Evolutionary conservation across 1,140 invertebrate genomes (phyloP), one percentile per base, ranked within the genome.

Genomic region (Drosophila gunungcola): DNA sequence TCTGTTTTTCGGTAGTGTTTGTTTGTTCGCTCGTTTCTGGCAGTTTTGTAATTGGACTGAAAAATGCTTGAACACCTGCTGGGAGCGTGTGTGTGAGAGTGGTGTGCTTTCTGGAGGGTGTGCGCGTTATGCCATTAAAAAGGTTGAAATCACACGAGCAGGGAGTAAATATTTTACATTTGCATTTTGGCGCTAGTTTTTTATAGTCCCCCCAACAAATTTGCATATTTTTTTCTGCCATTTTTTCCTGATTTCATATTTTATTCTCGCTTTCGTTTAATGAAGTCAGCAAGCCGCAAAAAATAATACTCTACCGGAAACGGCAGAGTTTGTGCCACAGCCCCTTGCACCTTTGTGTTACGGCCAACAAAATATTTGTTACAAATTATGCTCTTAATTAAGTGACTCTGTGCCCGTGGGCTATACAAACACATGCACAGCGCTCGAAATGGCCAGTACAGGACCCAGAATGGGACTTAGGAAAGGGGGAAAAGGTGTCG

Each of bases 361-460:
- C 67, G 65, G 51, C 84, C 75, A 82, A 68, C 83, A 88, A 86
- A 86, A 89, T 89, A 89, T 88, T 89, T 89, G 80, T 77, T 75
- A 89, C 86, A 89, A 89, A 89, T 89, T 78, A 89, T 89, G 73
- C 55, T 84, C 69, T 80, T 89, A 89, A 89, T 89, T 89, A 89
- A 89, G 84, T 78, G 84, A 80, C 84, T 80, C 16, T 53, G 69
- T 32, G 55, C 58, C 55, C 34, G 49, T 36, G 64, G 62, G 48
- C 65, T 43, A 41, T 13, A 53, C 74, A 39, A 65, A 49, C 54
- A 74, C 62, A 64, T 64, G 34, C 43, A 32, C 73, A 43, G 53
- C 43, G 48, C 48, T 34, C 48, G 73, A 77, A 58, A 80, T 51
- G 29, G 34, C 53, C 4, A 49, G 53, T 49, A 34, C 48, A 46